A percentile compares a stretch with the other conserved stretches of the same genome.
phyloP scores from a whole-genome alignment of 2,797 vertebrate species.

The Sebastes minor region DNA sequence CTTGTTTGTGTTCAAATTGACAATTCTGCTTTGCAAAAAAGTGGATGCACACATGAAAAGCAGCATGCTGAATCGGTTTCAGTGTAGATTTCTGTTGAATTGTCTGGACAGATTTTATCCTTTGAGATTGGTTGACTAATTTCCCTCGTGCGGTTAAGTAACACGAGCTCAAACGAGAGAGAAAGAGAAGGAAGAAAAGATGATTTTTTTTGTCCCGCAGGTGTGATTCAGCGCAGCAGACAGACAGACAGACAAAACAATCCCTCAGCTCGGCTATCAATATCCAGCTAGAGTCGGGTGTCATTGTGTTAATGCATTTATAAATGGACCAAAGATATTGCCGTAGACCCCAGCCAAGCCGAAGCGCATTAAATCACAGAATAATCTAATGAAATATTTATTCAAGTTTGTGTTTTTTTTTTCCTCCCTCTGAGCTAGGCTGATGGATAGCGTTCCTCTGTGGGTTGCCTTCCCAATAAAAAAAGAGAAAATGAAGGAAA shows the following conservation, averaged over 20 bases:
- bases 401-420: slow-evolving; percentile 70
- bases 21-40: not conserved
- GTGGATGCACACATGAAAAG: not conserved
- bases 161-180: slow-evolving; percentile 19
- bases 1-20: not conserved
- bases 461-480: slow-evolving; percentile 39
- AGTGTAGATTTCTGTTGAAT: not conserved
- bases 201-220: not conserved
- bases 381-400: slow-evolving; percentile 82
- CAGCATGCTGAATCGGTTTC: not conserved
- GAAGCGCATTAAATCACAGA: slow-evolving; percentile 78
- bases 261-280: slow-evolving; percentile 57
- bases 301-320: slow-evolving; percentile 81
- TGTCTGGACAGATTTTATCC: slow-evolving; percentile 22
- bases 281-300: slow-evolving; percentile 69
- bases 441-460: slow-evolving; percentile 63
- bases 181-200: not conserved
- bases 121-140: slow-evolving; percentile 14
- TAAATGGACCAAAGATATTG: slow-evolving; percentile 77
- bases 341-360: slow-evolving; percentile 66
- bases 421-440: slow-evolving; percentile 25
- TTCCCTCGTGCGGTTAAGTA: slow-evolving; percentile 22
- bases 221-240: slow-evolving; percentile 56
- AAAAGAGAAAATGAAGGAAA: slow-evolving; percentile 26
- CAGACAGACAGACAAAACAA: slow-evolving; percentile 44